These are phyloP conservation scores for Halisarca cf. caerulea DNA, from an alignment of 37 sponge, comb jelly and placozoan species.

Conservation along the genomic window DNA sequence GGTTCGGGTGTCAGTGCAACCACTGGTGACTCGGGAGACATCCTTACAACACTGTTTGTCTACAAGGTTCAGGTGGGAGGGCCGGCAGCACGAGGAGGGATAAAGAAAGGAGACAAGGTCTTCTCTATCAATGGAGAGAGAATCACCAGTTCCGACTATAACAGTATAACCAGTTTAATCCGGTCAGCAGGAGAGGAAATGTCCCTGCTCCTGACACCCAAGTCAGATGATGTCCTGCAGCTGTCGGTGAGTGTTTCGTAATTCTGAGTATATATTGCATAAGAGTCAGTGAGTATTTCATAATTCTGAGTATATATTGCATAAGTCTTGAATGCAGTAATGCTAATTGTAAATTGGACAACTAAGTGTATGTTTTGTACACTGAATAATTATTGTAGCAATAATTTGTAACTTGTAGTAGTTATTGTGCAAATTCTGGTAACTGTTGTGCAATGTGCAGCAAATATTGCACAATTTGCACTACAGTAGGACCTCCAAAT, in stretches of 20 bases:
- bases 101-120: constrained; percentile 40
- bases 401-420: too few species aligned
- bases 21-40: neutral
- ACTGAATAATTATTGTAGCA: too few species aligned
- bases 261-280: neutral
- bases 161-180: neutral
- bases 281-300: too few species aligned
- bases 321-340: too few species aligned
- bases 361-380: too few species aligned
- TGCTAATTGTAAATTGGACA: too few species aligned
- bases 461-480: too few species aligned
- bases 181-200: neutral
- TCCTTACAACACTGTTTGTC: constrained; percentile 64
- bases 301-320: too few species aligned
- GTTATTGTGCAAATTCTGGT: too few species aligned
- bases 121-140: constrained; percentile 14
- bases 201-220: neutral
- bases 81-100: constrained; percentile 51
- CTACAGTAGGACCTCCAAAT: too few species aligned
- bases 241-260: constrained; percentile 21
- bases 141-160: neutral
- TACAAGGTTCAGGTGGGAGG: constrained; percentile 29
- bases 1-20: constrained; percentile 27
- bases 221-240: constrained; percentile 22
- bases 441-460: too few species aligned